A percentile compares a stretch with the other conserved stretches of the same genome.
Evolutionary conservation across 2,113 vertebrate species (phyloP).

Genomic region (Archilochus colubris): DNA sequence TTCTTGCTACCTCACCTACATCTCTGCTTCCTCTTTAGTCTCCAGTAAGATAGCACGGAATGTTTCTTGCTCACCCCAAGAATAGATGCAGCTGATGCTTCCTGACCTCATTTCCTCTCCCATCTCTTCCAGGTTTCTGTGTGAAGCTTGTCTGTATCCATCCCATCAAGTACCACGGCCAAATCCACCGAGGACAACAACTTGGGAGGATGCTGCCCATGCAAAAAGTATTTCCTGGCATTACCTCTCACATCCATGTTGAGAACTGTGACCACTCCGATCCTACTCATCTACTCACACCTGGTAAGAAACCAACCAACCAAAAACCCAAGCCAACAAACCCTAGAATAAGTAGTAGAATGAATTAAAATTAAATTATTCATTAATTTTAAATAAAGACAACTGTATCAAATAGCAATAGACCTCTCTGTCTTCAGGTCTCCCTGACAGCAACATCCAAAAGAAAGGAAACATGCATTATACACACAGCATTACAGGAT

Average conservation of each 20-base stretch:
- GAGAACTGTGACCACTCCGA: constrained; percentile 81
- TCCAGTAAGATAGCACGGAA: background rate
- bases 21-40: background rate
- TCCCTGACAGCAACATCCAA: background rate
- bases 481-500: background rate
- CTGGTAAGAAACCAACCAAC: constrained; percentile 1
- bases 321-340: accelerated
- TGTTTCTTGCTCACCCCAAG: background rate
- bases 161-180: constrained; percentile 72
- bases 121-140: constrained; percentile 72
- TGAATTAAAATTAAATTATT: background rate
- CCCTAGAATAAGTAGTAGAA: background rate
- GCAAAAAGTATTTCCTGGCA: constrained; percentile 80
- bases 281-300: constrained; percentile 57
- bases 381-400: background rate
- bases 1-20: background rate
- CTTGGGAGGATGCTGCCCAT: constrained; percentile 79
- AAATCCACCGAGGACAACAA: constrained; percentile 72
- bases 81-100: background rate
- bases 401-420: background rate
- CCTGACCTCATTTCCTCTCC: background rate
- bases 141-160: constrained; percentile 81
- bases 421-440: background rate
- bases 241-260: constrained; percentile 79
- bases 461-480: background rate